Evolutionary conservation across 2,797 vertebrate species (phyloP).

Genomic region (Zalophus californianus): DNA sequence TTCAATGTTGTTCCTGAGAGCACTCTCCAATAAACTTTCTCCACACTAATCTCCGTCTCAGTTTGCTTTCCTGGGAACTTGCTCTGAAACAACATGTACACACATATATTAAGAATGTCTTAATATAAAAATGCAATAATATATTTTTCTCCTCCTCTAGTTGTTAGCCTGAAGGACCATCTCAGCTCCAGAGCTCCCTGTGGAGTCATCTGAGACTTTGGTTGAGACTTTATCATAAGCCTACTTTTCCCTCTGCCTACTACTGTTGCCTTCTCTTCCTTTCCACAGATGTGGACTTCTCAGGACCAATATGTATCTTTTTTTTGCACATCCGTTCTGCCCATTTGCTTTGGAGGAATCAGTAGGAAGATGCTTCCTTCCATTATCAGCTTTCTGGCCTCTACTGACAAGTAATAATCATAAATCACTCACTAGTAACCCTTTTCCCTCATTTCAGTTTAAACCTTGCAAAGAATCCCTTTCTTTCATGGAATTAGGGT

Average conservation of each 20-base stretch:
- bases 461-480: background rate
- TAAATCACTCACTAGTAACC: background rate
- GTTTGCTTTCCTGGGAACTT: background rate
- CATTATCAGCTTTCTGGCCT: background rate
- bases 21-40: background rate
- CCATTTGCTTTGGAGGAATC: background rate
- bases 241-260: background rate
- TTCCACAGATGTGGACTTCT: background rate
- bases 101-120: background rate
- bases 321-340: background rate
- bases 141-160: background rate
- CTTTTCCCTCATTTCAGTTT: background rate
- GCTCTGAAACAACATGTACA: background rate
- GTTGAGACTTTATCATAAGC: background rate
- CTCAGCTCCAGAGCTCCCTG: background rate
- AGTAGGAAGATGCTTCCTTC: background rate
- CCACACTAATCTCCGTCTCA: background rate
- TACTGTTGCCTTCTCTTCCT: background rate
- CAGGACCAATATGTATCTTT: background rate
- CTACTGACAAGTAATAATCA: background rate
- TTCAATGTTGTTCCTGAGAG: background rate
- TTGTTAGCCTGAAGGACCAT: background rate
- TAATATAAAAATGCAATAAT: background rate
- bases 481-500: background rate
- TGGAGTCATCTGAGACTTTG: background rate